phyloP scores from a whole-genome alignment of 23 tunicate genomes.

The Ascidia mentula region DNA sequence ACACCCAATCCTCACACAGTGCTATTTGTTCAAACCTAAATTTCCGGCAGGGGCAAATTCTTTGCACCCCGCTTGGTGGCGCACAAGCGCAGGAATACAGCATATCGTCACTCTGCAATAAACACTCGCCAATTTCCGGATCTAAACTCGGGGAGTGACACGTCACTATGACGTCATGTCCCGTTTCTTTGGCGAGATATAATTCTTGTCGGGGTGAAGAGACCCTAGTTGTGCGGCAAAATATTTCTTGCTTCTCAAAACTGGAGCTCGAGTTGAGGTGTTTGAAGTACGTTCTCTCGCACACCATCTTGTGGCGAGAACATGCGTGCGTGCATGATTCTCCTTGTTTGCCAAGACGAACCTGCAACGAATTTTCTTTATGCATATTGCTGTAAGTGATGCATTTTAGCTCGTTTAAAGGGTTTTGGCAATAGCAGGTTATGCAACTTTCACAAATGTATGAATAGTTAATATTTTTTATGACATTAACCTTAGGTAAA shows the following conservation, averaged over 20 bases:
- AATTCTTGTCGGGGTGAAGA: slow-evolving; percentile 8
- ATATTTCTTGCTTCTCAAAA: slow-evolving; percentile 8
- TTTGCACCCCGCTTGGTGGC: slow-evolving; percentile 28
- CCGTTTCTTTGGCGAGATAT: neutral
- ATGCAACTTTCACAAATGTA: no score
- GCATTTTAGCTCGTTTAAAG: no score
- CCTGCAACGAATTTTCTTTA: no score
- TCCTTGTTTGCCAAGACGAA: slow-evolving; percentile 14
- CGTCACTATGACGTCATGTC: slow-evolving; percentile 12
- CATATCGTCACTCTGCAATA: slow-evolving; percentile 52
- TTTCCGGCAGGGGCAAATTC: slow-evolving; percentile 84
- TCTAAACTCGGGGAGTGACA: slow-evolving; percentile 71
- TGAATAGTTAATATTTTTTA: no score
- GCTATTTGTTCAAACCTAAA: slow-evolving; percentile 41
- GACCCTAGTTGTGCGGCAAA: slow-evolving; percentile 15
- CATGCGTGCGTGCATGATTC: slow-evolving; percentile 82
- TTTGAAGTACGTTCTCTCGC: slow-evolving; percentile 70
- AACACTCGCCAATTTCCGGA: slow-evolving; percentile 24
- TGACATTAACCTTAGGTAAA: no score
- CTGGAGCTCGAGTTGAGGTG: slow-evolving; percentile 23
- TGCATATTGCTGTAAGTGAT: no score
- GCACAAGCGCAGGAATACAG: slow-evolving; percentile 82
- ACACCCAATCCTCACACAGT: slow-evolving; percentile 31
- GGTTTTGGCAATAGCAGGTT: no score
- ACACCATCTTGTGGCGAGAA: slow-evolving; percentile 60